Evolutionary conservation across 2,888 invertebrate genomes (phyloP).

Genomic region (Hololepta plana): DNA sequence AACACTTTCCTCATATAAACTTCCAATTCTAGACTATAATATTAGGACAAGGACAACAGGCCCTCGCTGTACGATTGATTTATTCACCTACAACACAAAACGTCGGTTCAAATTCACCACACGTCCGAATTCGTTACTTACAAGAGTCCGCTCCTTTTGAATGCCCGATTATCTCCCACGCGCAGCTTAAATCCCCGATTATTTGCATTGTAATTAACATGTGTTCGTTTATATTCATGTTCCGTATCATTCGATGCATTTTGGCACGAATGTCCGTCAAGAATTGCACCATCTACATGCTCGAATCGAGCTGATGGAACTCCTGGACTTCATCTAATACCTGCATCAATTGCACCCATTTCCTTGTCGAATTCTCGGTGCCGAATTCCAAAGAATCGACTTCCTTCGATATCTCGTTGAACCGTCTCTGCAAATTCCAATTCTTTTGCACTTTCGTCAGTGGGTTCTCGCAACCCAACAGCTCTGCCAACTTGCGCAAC

Average conservation of each 20-base stretch:
- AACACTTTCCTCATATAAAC: conserved; percentile 84
- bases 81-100: conserved; percentile 81
- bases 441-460: conserved; percentile 78
- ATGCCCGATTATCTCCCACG: conserved; percentile 89
- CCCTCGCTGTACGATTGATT: conserved; percentile 88
- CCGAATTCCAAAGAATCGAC: conserved; percentile 61
- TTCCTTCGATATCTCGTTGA: conserved; percentile 71
- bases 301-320: conserved; percentile 83
- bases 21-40: conserved; percentile 82
- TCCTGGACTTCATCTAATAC: conserved; percentile 92
- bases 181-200: conserved; percentile 87
- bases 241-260: conserved; percentile 72
- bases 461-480: conserved; percentile 76
- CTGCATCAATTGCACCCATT: conserved; percentile 81
- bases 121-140: conserved; percentile 73
- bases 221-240: conserved; percentile 81
- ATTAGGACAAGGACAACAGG: conserved; percentile 78
- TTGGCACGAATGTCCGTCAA: conserved; percentile 67
- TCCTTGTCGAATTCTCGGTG: conserved; percentile 59
- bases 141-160: too few species aligned
- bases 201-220: conserved; percentile 81
- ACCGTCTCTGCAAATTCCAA: conserved; percentile 74
- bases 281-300: conserved; percentile 58
- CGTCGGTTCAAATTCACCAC: conserved; percentile 61
- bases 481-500: conserved; percentile 73